Conservation (phyloP, 2,888 invertebrate genomes). For the Sclerodermus sp. region DNA sequence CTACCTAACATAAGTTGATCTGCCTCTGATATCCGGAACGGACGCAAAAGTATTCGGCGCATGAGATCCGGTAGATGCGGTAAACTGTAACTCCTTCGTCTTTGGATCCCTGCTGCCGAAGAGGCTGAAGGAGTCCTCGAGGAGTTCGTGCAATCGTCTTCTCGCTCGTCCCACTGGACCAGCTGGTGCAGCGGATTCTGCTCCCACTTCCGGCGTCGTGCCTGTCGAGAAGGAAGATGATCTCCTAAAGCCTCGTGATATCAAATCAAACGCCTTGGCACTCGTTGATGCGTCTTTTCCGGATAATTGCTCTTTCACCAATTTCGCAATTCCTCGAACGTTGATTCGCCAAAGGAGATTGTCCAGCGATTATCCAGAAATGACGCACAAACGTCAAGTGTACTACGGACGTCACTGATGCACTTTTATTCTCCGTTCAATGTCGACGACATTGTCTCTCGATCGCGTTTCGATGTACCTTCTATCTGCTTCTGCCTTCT, state of each 20-base stretch:
- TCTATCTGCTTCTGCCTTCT: constrained; percentile 64
- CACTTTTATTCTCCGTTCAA: too few relatives aligned
- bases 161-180: constrained; percentile 67
- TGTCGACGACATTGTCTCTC: too few relatives aligned
- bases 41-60: constrained; percentile 30
- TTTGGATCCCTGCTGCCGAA: constrained; percentile 69
- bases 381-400: too few relatives aligned
- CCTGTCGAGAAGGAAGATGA: constrained; percentile 22
- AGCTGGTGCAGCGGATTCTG: constrained; percentile 31
- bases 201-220: constrained; percentile 36
- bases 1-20: constrained; percentile 41
- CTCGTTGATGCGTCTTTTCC: too few relatives aligned
- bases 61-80: constrained; percentile 27
- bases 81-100: constrained; percentile 45
- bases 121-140: constrained; percentile 78
- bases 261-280: too few relatives aligned
- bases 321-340: too few relatives aligned
- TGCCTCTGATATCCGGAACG: constrained; percentile 38
- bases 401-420: too few relatives aligned
- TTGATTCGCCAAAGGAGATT: too few relatives aligned
- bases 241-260: too few relatives aligned
- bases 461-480: constrained; percentile 31
- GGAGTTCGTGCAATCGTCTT: constrained; percentile 73
- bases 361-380: too few relatives aligned
- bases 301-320: too few relatives aligned